Evolutionary conservation across 2,888 invertebrate species (phyloP), one percentile per base, ranked within the genome.

Genomic region (Acanthosepion lycidas): DNA sequence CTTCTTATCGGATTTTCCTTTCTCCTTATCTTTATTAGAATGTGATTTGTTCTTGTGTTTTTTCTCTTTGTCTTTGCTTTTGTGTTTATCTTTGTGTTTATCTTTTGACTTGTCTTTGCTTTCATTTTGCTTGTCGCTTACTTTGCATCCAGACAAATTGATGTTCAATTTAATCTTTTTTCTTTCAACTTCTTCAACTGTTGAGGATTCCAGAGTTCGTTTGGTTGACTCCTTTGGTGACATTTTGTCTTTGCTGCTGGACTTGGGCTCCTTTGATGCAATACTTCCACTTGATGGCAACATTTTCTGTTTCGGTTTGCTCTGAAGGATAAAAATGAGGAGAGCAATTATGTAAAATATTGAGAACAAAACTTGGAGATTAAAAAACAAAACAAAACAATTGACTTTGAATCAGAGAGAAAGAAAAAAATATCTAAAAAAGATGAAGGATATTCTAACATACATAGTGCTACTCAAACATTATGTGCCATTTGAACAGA

Each of bases 41-140:
- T 78, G 78, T 2, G 49, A 49, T 93, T 93, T 93, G n/a, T 28
- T 92, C 15, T 53, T 49, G 53, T 93, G 93, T 20, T 93, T 93
- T 4, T 93, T 93, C 18, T 93, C 93, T 93, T 93, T 93, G 15
- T 93, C 93, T 28, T 93, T 93, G 93, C 26, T 93, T 15, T 93
- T 93, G 51, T 93, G 93, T 51, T 53, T 49, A 2, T 93, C 93
- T 53, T 93, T 93, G 53, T 51, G 49, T 53, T 51, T 93, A 0
- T 93, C 93, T 53, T 93, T 93, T 12, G 93, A 92, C 26, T 93
- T 92, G 26, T 49, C 92, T 42, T 49, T 49, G 92, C 51, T 53
- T 18, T 93, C 93, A 93, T 20, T 93, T 0, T 49, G 26, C 20
- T 93, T 93, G 15, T 93, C 93, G 5, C 53, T 93, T 15, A 93